phyloP scores from a whole-genome alignment of 2,888 invertebrate species.

The Diaphora mendica region DNA sequence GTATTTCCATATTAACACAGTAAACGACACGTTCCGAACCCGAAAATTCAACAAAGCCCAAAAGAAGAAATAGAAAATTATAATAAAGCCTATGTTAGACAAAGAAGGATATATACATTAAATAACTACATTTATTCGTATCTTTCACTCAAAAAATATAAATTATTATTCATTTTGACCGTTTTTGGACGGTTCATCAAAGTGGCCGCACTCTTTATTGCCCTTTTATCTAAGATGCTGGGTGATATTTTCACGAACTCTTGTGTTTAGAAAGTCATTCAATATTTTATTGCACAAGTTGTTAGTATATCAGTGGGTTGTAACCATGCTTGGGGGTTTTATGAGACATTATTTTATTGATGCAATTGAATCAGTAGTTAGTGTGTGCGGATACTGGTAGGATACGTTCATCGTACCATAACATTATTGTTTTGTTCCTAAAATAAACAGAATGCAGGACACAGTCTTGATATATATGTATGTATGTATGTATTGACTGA shows the following conservation, averaged over 20 bases:
- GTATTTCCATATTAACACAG: background rate
- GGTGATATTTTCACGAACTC: slow-evolving; percentile 42
- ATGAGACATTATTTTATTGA: background rate
- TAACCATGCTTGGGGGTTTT: slow-evolving; percentile 10
- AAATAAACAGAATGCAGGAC: too few species aligned
- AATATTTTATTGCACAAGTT: slow-evolving; percentile 35
- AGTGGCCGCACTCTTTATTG: slow-evolving; percentile 34
- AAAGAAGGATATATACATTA: background rate
- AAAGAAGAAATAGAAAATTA: slow-evolving; percentile 10
- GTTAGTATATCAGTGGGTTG: slow-evolving; percentile 26
- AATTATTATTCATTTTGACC: slow-evolving; percentile 30
- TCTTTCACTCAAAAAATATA: slow-evolving; percentile 24
- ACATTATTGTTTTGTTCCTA: background rate
- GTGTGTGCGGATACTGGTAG: background rate
- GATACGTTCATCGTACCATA: background rate
- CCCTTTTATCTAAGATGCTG: slow-evolving; percentile 32
- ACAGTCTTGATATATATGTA: too few species aligned
- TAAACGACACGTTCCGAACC: background rate
- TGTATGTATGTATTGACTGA: too few species aligned
- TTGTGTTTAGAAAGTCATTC: slow-evolving; percentile 56
- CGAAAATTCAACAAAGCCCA: background rate
- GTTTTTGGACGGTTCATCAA: slow-evolving; percentile 33
- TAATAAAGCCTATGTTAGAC: slow-evolving; percentile 3
- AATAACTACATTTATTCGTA: slow-evolving; percentile 6
- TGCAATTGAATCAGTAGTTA: background rate